Conservation (phyloP, 1,140 invertebrate genomes). For the Macrotrachela quadricornifera region DNA sequence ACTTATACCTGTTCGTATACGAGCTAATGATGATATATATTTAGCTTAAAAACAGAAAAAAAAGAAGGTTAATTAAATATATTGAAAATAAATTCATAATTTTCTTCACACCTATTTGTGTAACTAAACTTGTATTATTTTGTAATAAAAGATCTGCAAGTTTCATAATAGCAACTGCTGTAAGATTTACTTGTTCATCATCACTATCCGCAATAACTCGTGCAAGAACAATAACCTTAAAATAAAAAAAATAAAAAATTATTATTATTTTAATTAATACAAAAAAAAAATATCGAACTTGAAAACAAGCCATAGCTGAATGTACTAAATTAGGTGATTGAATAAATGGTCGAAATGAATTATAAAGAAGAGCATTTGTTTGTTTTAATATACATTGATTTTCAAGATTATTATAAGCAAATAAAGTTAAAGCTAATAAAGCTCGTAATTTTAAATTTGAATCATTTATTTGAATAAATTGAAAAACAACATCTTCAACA, state of each 20-base stretch:
- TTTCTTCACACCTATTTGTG: neutral
- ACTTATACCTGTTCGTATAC: conserved; percentile 27
- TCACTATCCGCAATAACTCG: conserved; percentile 21
- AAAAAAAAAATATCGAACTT: conserved; percentile 16
- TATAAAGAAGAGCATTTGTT: conserved; percentile 23
- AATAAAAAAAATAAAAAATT: conserved; percentile 1
- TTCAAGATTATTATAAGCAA: conserved; percentile 29
- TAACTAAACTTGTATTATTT: neutral
- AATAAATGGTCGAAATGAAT: conserved; percentile 22
- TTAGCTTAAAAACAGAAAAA: neutral
- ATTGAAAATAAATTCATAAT: neutral
- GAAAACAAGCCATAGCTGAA: conserved; percentile 24
- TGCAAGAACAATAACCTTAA: conserved; percentile 26
- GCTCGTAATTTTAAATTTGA: conserved; percentile 23
- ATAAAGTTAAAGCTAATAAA: conserved; percentile 25
- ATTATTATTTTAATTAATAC: neutral
- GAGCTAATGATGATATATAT: conserved; percentile 22
- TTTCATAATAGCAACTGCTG: conserved; percentile 20
- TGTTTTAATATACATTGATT: conserved; percentile 26
- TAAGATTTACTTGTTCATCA: conserved; percentile 21
- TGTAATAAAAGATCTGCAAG: conserved; percentile 17
- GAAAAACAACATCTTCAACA: no score
- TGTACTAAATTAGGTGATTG: conserved; percentile 18
- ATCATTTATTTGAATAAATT: neutral
- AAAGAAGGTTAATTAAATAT: neutral